Conservation (phyloP, 2,797 vertebrate genomes). For the Muscicapa comitata region DNA sequence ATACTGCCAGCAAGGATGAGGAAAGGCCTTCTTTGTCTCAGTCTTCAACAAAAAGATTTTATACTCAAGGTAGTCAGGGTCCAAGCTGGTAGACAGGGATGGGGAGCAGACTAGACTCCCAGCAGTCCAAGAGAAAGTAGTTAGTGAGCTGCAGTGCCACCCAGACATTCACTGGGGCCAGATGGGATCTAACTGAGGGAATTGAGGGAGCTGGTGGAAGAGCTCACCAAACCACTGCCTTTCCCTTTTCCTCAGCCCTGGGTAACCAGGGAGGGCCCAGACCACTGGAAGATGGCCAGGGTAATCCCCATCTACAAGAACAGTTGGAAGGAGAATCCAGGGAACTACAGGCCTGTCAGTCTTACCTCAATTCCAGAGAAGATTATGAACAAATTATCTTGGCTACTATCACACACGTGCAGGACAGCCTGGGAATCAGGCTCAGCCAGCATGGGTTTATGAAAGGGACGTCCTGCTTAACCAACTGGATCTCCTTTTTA, state of each 20-base stretch:
- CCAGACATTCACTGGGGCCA: background rate
- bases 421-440: background rate
- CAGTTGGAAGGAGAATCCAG: background rate
- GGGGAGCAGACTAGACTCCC: background rate
- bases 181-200: background rate
- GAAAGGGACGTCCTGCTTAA: background rate
- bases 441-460: background rate
- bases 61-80: background rate
- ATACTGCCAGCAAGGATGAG: background rate
- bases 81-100: background rate
- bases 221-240: background rate
- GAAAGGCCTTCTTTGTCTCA: background rate
- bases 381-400: background rate
- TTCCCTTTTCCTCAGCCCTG: background rate
- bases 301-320: background rate
- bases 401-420: no score
- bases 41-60: background rate
- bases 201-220: background rate
- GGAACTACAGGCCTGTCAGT: background rate
- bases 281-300: background rate
- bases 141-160: background rate
- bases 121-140: background rate
- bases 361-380: background rate
- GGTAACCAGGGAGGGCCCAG: background rate
- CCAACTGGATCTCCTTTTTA: background rate